A percentile compares a stretch with the other conserved stretches of the same genome.
phyloP scores from a whole-genome alignment of 2,797 vertebrate species.

The Coreius guichenoti region DNA sequence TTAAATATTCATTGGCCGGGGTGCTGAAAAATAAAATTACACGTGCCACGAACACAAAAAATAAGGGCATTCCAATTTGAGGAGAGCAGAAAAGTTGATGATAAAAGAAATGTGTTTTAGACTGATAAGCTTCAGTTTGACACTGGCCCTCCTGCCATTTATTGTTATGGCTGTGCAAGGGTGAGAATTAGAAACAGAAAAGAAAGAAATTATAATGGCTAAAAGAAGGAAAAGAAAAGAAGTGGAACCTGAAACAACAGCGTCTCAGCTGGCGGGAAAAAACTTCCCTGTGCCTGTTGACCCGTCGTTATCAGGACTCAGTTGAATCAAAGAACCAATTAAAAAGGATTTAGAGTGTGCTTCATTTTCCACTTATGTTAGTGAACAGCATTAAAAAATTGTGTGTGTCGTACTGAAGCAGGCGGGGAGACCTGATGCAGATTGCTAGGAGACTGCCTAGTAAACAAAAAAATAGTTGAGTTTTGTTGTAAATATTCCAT shows the following conservation, averaged over 20 bases:
- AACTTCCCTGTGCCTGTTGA: conserved; percentile 56
- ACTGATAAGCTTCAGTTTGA: conserved; percentile 58
- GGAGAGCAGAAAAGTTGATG: conserved; percentile 26
- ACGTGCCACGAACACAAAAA: conserved; percentile 45
- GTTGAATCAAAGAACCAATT: conserved; percentile 63
- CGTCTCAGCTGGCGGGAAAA: conserved; percentile 41
- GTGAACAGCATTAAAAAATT: conserved; percentile 29
- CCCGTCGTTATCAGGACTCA: conserved; percentile 56
- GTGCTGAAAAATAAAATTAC: conserved; percentile 41
- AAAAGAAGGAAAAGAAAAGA: conserved; percentile 41
- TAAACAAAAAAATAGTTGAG: neutral
- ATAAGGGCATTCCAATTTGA: conserved; percentile 29
- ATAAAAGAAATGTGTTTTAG: conserved; percentile 53
- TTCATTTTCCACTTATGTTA: conserved; percentile 38
- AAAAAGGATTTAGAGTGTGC: conserved; percentile 57
- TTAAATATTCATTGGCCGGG: conserved; percentile 54
- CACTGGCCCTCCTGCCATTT: conserved; percentile 46
- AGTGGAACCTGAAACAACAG: conserved; percentile 44
- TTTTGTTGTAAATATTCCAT: conserved; percentile 21
- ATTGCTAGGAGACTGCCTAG: neutral
- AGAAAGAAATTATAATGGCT: conserved; percentile 36
- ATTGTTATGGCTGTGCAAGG: conserved; percentile 2
- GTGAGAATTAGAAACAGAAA: conserved; percentile 33
- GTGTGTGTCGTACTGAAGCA: neutral
- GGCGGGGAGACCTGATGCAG: neutral